phyloP scores from a whole-genome alignment of 2,888 invertebrate genomes.

The Metacarcinus magister region DNA sequence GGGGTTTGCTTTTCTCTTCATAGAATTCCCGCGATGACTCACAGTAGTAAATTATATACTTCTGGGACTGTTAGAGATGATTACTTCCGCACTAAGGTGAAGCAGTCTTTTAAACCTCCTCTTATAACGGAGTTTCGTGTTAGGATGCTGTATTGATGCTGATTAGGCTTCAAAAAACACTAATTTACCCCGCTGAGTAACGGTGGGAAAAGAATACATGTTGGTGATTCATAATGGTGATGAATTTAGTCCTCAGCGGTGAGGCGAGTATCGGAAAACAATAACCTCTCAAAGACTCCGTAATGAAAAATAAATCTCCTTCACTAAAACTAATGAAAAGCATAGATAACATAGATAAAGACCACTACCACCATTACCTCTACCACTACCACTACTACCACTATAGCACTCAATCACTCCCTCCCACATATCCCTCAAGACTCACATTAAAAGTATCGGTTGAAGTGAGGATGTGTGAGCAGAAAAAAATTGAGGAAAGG shows the following conservation, averaged over 20 bases:
- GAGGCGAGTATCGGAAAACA: constrained; percentile 34
- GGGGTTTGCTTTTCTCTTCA: background rate
- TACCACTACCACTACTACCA: background rate
- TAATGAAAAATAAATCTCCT: background rate
- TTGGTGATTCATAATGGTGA: background rate
- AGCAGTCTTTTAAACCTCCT: background rate
- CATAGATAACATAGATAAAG: background rate
- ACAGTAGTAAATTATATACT: background rate
- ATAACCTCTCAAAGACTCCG: background rate
- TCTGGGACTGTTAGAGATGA: background rate
- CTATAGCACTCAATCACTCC: background rate
- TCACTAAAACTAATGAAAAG: constrained; percentile 12
- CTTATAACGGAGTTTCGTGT: background rate
- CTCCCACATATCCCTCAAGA: background rate
- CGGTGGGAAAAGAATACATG: constrained; percentile 8
- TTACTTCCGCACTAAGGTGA: background rate
- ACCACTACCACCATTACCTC: background rate
- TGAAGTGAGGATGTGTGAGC: background rate
- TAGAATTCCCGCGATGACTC: background rate
- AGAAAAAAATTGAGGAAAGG: background rate
- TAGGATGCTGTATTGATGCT: background rate
- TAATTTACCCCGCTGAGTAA: background rate
- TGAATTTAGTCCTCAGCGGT: background rate
- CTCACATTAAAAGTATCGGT: background rate
- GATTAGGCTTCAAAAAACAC: background rate